These are phyloP conservation scores for Syrphus vitripennis DNA, from an alignment of 2,888 invertebrate genomes.

Conservation along the genomic window DNA sequence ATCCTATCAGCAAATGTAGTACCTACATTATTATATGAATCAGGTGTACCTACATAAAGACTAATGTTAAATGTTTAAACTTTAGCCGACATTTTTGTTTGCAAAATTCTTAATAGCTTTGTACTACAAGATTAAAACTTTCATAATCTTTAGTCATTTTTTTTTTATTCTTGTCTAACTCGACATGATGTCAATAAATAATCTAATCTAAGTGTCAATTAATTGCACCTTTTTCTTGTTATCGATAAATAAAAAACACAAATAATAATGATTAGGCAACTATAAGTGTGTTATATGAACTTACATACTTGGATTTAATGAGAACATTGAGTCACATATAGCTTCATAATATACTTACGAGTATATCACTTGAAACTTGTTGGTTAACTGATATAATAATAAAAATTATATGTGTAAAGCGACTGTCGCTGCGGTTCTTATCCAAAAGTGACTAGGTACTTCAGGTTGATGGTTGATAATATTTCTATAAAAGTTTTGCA, in stretches of 20 bases:
- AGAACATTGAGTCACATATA: background rate
- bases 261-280: constrained; percentile 40
- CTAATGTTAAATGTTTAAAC: background rate
- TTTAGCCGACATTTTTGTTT: background rate
- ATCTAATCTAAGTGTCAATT: constrained; percentile 56
- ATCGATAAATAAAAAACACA: constrained; percentile 37
- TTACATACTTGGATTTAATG: background rate
- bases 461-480: background rate
- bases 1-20: background rate
- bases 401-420: background rate
- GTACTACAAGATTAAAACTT: background rate
- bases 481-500: background rate
- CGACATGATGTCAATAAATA: constrained; percentile 6
- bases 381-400: background rate
- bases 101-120: background rate
- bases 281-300: background rate
- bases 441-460: too few relatives aligned
- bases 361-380: background rate
- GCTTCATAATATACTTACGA: background rate
- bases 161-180: background rate
- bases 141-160: background rate
- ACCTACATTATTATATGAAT: background rate
- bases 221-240: constrained; percentile 38
- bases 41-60: background rate
- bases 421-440: background rate